Conservation (phyloP, 2,113 vertebrate genomes). For the Heterochromis multidens region DNA sequence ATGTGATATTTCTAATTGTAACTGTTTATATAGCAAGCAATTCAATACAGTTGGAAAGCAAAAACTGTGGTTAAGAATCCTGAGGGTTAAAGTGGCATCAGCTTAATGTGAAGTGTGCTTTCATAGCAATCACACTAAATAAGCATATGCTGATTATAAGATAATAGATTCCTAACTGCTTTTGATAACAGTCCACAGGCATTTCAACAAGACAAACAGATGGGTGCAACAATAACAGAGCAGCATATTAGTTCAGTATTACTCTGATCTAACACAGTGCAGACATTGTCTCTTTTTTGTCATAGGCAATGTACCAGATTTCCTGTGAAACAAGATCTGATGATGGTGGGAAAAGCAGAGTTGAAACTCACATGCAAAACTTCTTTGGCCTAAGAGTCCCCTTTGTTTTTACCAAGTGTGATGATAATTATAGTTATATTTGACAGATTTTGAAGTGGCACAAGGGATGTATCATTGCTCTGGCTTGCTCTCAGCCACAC, state of each 20-base stretch:
- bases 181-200: neutral
- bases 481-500: neutral
- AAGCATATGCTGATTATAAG: neutral
- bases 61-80: neutral
- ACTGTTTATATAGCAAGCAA: neutral
- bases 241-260: neutral
- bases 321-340: neutral
- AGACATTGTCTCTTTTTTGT: neutral
- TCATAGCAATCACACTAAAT: neutral
- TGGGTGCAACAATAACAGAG: neutral
- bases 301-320: neutral
- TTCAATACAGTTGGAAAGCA: neutral
- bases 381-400: neutral
- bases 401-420: neutral
- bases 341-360: neutral
- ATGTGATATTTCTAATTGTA: neutral
- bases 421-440: neutral
- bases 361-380: neutral
- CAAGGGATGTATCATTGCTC: neutral
- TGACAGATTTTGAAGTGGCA: neutral
- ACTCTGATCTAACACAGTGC: neutral
- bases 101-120: conserved; percentile 12
- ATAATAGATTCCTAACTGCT: neutral
- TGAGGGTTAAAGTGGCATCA: neutral
- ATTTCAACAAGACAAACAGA: neutral